Base-by-base conservation (phyloP, 2,113 vertebrate genomes). In the Pipa parva region DNA sequence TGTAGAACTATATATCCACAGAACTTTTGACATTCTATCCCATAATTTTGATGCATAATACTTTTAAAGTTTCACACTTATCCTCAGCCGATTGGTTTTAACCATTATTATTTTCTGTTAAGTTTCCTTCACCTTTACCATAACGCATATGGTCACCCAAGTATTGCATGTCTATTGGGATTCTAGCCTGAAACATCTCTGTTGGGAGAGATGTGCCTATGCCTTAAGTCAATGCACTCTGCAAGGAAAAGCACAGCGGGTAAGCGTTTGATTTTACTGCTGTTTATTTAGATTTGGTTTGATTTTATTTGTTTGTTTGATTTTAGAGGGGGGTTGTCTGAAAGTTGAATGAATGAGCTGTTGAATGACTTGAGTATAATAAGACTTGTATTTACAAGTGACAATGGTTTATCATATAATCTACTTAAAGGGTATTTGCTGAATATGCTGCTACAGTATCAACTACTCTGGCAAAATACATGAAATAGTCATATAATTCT, bases 221-320 rank as follows among this genome's bases (percentile, higher is more conserved):
- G 96, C 96, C 95, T 98, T 98, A 97, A 82, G 89, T 90, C 92
- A 84, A 94, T 92, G 93, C 93, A 94, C 89, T 92, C 79, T 91
- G 92, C 93, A 93, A 94, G 91, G 91, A 97, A 90, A 97, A 98
- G 95, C 96, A 99, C 95, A 97, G 66, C 39, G 66, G 58, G 66
- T 31, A 54, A 42, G 58, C 26, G 39, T 70, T 13, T 17, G 31
- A 61, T 70, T 42, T 69, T 39, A 28, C 58, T 61, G 89, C 74
- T 84, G 83, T 84, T 84, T 86, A 87, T 84, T 85, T 78, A 82
- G 61, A 84, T 73, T 85, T 33, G 80, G 82, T 87, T 79, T 9
- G 37, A 18, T 37, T 13, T 13, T 50, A 51, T 36, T 59, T 28
- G 24, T 59, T 51, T 29, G 18, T 45, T 26, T 6, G n/a, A 36